Evolutionary conservation across 1,140 invertebrate species (phyloP).

Genomic region (Cephus cinctus): DNA sequence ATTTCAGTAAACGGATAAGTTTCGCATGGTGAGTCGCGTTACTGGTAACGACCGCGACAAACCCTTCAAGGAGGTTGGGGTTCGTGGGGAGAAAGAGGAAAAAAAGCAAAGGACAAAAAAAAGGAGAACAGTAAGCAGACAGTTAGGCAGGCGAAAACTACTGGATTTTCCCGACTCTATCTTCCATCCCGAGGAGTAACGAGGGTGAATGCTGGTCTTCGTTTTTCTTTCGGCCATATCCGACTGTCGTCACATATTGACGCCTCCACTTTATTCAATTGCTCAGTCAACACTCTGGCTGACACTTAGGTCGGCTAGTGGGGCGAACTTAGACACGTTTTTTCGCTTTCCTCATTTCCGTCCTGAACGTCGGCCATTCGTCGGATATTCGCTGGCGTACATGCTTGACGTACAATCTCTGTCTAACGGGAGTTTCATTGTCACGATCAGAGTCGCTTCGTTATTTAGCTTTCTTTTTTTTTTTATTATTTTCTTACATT

Average conservation of each 20-base stretch:
- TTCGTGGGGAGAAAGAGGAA: not conserved
- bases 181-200: constrained; percentile 1
- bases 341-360: constrained; percentile 48
- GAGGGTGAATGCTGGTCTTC: constrained; percentile 10
- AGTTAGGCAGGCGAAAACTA: too few relatives aligned
- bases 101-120: not conserved
- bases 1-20: too few relatives aligned
- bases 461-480: too few relatives aligned
- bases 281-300: constrained; percentile 33
- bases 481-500: too few relatives aligned
- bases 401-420: too few relatives aligned
- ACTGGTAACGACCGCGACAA: too few relatives aligned
- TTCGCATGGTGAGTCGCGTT: too few relatives aligned
- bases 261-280: constrained; percentile 44
- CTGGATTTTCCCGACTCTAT: too few relatives aligned
- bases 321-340: constrained; percentile 39
- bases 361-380: constrained; percentile 28
- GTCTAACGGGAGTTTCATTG: too few relatives aligned
- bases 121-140: not conserved
- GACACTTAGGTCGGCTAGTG: constrained; percentile 22
- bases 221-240: constrained; percentile 19
- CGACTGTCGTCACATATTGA: constrained; percentile 37
- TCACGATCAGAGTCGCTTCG: too few relatives aligned
- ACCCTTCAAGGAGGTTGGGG: not conserved
- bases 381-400: too few relatives aligned